phyloP scores from a whole-genome alignment of 2,113 vertebrate genomes.

The Urocynchramus pylzowi region DNA sequence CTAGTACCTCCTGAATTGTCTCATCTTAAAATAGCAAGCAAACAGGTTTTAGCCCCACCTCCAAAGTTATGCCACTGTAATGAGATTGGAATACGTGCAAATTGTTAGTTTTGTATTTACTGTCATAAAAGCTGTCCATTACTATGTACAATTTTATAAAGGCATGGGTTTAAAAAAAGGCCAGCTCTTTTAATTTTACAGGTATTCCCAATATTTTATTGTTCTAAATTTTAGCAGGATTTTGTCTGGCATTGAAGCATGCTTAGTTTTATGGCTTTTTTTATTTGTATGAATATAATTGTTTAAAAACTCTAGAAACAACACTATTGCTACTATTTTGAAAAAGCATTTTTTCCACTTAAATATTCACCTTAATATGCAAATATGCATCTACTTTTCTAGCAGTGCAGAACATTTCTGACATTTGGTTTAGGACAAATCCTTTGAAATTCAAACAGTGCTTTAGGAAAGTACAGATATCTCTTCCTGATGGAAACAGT shows the following conservation, averaged over 20 bases:
- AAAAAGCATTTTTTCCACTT: background rate
- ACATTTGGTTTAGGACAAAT: background rate
- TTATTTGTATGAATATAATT: background rate
- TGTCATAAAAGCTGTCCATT: background rate
- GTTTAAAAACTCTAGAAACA: background rate
- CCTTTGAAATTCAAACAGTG: slow-evolving; percentile 8
- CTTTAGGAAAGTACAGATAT: background rate
- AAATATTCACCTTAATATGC: background rate
- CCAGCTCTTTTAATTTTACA: background rate
- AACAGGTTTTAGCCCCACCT: slow-evolving; percentile 28
- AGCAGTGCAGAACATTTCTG: background rate
- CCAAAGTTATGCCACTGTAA: slow-evolving; percentile 6
- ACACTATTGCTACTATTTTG: background rate
- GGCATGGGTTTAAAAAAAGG: background rate
- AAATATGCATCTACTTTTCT: background rate
- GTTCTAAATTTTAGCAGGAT: background rate
- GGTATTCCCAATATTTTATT: background rate
- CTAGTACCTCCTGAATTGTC: slow-evolving; percentile 29
- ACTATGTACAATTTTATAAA: background rate
- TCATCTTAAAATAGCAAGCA: slow-evolving; percentile 36
- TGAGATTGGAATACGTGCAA: background rate
- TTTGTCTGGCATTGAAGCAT: background rate
- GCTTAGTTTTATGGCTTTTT: background rate
- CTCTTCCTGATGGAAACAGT: background rate
- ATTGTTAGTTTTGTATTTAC: background rate